A percentile compares a stretch with the other conserved stretches of the same genome.
These are phyloP conservation scores for Danio albolineatus DNA, from an alignment of 2,797 vertebrate genomes.

Conservation along the genomic window DNA sequence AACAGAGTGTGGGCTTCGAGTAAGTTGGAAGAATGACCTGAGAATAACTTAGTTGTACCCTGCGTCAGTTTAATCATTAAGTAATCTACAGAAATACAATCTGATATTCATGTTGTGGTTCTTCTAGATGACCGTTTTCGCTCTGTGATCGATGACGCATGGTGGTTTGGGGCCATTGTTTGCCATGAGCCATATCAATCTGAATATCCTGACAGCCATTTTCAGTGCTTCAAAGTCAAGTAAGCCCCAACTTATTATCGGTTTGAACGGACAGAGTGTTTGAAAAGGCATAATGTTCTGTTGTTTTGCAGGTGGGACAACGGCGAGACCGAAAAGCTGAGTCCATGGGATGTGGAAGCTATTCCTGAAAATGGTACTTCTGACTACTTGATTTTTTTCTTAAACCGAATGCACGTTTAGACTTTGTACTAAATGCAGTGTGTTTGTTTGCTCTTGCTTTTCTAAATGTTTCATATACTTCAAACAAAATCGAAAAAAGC, in stretches of 20 bases:
- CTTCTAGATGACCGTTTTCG: constrained; percentile 89
- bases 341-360: constrained; percentile 96
- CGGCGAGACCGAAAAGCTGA: constrained; percentile 93
- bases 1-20: constrained; percentile 91
- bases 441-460: neutral
- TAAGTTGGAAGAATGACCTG: constrained; percentile 71
- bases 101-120: neutral
- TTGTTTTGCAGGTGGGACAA: constrained; percentile 91
- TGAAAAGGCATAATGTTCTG: neutral
- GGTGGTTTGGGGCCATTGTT: constrained; percentile 98
- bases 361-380: constrained; percentile 90
- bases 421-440: neutral
- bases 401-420: neutral
- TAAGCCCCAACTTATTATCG: constrained; percentile 68
- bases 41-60: too few relatives aligned
- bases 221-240: constrained; percentile 98
- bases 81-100: neutral
- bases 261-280: neutral
- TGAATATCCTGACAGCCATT: constrained; percentile 95
- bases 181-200: constrained; percentile 94
- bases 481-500: too few relatives aligned
- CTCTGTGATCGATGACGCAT: constrained; percentile 97
- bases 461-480: neutral
- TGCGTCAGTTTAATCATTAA: neutral
- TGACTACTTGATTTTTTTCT: neutral